These are phyloP conservation scores for Drosophila ficusphila DNA, from an alignment of 1,140 invertebrate species.

Conservation along the genomic window DNA sequence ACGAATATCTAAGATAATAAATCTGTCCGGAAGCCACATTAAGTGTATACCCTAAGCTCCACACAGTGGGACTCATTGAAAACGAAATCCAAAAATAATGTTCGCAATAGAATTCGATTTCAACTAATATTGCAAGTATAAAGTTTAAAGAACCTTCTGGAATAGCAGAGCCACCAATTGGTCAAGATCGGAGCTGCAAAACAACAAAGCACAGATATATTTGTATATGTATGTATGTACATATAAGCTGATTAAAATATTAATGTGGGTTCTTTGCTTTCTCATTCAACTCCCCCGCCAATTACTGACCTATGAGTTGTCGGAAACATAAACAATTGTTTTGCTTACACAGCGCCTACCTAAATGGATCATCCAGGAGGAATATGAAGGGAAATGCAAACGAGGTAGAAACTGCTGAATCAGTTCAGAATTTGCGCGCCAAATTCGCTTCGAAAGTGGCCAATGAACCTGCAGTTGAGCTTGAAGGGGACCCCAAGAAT, in stretches of 20 bases:
- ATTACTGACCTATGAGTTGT: conserved; percentile 71
- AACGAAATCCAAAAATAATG: too few species aligned
- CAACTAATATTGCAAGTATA: conserved; percentile 35
- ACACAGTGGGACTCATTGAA: too few species aligned
- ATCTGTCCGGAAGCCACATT: too few species aligned
- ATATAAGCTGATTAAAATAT: conserved; percentile 21
- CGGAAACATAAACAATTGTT: conserved; percentile 52
- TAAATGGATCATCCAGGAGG: conserved; percentile 18
- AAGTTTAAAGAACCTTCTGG: conserved; percentile 67
- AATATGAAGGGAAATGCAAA: conserved; percentile 26
- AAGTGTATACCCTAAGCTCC: too few species aligned
- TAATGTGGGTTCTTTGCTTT: conserved; percentile 4
- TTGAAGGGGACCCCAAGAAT: background rate
- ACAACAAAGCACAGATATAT: background rate
- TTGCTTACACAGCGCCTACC: conserved; percentile 46
- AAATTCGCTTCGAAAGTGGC: conserved; percentile 61
- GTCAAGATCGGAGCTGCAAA: conserved; percentile 2
- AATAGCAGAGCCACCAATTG: conserved; percentile 33
- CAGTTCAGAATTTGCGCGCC: conserved; percentile 61
- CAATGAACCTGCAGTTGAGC: conserved; percentile 58
- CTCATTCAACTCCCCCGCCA: conserved; percentile 33
- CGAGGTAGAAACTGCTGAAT: conserved; percentile 10
- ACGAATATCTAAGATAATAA: too few species aligned
- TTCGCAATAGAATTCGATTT: conserved; percentile 48
- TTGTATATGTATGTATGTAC: too few species aligned